These are phyloP conservation scores for Opisthograptis luteolata DNA, from an alignment of 2,888 invertebrate genomes.

Conservation along the genomic window DNA sequence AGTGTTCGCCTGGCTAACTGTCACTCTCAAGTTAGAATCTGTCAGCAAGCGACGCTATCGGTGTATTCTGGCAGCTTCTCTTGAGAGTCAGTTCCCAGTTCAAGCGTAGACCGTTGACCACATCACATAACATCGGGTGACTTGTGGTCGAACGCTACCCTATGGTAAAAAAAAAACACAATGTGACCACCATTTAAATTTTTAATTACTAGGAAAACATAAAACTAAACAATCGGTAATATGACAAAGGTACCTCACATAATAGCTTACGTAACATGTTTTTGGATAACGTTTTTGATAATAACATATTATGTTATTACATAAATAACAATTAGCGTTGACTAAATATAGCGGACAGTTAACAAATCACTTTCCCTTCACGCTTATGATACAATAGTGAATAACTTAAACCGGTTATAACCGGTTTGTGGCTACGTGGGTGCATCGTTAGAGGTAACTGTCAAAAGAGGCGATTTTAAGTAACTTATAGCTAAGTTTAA, in stretches of 20 bases:
- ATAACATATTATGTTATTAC: constrained; percentile 7
- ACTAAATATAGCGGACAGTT: constrained; percentile 30
- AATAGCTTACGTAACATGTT: constrained; percentile 10
- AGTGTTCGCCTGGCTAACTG: no score
- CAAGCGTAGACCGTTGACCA: no score
- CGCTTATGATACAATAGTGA: constrained; percentile 9
- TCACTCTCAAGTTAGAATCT: no score
- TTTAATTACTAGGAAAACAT: not conserved
- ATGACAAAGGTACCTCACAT: constrained; percentile 14
- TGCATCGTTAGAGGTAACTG: constrained; percentile 38
- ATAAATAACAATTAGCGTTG: constrained; percentile 19
- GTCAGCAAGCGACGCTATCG: no score
- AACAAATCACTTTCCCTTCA: constrained; percentile 46
- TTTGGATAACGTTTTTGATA: constrained; percentile 12
- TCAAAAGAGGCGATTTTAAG: constrained; percentile 27
- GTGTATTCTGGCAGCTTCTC: no score
- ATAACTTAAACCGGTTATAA: no score
- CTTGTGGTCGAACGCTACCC: no score
- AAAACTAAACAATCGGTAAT: constrained; percentile 8
- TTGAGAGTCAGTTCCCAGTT: no score
- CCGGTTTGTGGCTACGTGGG: constrained; percentile 29
- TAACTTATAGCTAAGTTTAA: constrained; percentile 16
- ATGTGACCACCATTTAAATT: not conserved
- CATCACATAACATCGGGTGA: no score
- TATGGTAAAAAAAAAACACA: no score